Evolutionary conservation across 2,888 invertebrate species (phyloP), one percentile per base, ranked within the genome.

Genomic region (Rhopalosiphum nymphaeae): DNA sequence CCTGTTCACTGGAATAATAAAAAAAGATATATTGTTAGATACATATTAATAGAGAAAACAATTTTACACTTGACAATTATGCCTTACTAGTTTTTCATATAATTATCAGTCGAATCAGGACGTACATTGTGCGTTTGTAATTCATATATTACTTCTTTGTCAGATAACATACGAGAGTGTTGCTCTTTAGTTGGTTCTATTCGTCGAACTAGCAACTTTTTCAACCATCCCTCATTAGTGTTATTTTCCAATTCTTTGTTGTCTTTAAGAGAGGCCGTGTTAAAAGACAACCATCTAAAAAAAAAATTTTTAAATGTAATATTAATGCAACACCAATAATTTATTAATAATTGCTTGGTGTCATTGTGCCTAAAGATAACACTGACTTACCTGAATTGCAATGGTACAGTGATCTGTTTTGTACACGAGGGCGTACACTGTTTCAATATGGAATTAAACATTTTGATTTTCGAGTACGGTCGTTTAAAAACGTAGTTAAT

Each of bases 171-270:
- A 95, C 99, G 97, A 95, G 99, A 99, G 96, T 99, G 99, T 7
- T 99, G 98, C 96, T 99, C 99, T 96, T 98, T 99, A 3, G 98
- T 98, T 11, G 99, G 98, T 96, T 99, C 98, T 95, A 99, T 98
- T 96, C 98, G 98, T 95, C 98, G 97, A 87, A 99, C 98, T 95
- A 98, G 96, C 95, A 99, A 96, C 96, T 98, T 99, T 95, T 98
- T 98, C 94, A 99, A 96, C 98, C 98, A 99, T 95, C 98, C 97
- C 96, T 98, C 98, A 67, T 94, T 94, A 11, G 46, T 67, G 25
- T 25, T 84, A 11, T 61, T 90, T 25, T 89, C 89, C 7, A 21
- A 57, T 29, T 94, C 85, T 29, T 61, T 67, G 46, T 46, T 78
- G 67, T 91, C 90, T 46, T 49, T 92, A 21, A 42, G 42, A 16